A percentile compares a stretch with the other conserved stretches of the same genome.
These are phyloP conservation scores for Picathartes gymnocephalus DNA, from an alignment of 2,113 vertebrate genomes.

Conservation along the genomic window DNA sequence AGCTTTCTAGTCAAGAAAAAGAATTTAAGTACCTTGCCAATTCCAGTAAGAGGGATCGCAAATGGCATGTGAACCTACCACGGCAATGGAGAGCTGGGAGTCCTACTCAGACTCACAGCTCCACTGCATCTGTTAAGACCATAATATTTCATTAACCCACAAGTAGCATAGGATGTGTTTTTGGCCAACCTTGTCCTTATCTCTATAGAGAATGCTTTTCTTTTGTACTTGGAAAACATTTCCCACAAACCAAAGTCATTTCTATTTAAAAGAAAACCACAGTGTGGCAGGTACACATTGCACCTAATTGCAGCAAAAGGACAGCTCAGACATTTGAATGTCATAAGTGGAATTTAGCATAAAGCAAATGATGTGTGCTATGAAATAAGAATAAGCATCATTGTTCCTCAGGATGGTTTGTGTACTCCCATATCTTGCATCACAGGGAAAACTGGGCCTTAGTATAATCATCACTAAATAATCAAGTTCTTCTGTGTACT, in stretches of 20 bases:
- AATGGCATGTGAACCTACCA: neutral
- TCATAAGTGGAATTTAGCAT: neutral
- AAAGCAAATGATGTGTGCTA: neutral
- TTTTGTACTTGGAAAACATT: neutral
- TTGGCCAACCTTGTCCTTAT: neutral
- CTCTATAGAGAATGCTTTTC: neutral
- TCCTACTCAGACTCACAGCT: neutral
- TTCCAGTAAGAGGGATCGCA: neutral
- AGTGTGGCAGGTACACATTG: neutral
- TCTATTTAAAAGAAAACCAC: conserved; percentile 2
- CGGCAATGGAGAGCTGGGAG: neutral
- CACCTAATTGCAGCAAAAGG: neutral
- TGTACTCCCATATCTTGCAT: neutral
- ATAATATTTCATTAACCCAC: neutral
- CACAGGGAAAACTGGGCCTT: neutral
- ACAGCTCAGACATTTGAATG: neutral
- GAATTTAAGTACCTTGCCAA: neutral
- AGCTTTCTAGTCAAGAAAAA: neutral
- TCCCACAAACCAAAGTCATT: neutral
- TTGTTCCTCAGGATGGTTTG: neutral
- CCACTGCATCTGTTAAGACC: neutral
- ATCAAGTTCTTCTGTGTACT: neutral
- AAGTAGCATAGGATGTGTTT: neutral
- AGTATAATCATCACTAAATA: neutral
- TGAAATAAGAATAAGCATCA: neutral